Conservation (phyloP, 2,888 invertebrate genomes). For the Sinotaia quadrata region DNA sequence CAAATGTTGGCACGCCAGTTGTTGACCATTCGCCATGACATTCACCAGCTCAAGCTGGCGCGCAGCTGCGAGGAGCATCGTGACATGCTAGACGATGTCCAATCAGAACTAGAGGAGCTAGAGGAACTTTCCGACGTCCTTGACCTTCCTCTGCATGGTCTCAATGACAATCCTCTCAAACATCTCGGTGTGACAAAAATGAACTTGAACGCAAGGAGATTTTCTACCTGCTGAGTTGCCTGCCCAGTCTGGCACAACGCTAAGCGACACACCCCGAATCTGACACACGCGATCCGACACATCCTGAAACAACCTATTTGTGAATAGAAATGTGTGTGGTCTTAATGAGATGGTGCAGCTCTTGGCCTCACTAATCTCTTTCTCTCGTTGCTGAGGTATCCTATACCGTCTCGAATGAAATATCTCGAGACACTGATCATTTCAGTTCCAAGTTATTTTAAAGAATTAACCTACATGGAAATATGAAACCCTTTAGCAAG, state of each 20-base stretch:
- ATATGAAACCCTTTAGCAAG: too few relatives aligned
- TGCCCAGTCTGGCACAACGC: neutral
- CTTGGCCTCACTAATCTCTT: too few relatives aligned
- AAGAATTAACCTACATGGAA: too few relatives aligned
- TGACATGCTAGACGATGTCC: constrained; percentile 66
- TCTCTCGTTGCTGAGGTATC: too few relatives aligned
- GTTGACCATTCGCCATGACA: constrained; percentile 61
- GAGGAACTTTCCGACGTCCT: constrained; percentile 56
- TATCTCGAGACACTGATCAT: too few relatives aligned
- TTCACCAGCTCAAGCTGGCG: constrained; percentile 62
- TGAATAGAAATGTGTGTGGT: neutral
- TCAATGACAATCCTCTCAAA: constrained; percentile 53
- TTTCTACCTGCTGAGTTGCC: constrained; percentile 53
- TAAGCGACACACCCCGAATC: neutral
- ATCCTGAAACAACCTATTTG: neutral
- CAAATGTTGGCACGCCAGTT: constrained; percentile 57
- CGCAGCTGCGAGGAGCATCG: constrained; percentile 61
- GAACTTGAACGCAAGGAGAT: constrained; percentile 52
- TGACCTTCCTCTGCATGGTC: constrained; percentile 51
- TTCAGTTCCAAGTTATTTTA: too few relatives aligned
- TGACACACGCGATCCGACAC: neutral
- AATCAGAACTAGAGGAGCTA: constrained; percentile 60
- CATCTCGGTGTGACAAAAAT: constrained; percentile 60
- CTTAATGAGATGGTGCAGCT: too few relatives aligned
- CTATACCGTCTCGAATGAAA: too few relatives aligned